Evolutionary conservation across 2,113 vertebrate species (phyloP), one percentile per base, ranked within the genome.

Genomic region (Tragelaphus buxtoni): DNA sequence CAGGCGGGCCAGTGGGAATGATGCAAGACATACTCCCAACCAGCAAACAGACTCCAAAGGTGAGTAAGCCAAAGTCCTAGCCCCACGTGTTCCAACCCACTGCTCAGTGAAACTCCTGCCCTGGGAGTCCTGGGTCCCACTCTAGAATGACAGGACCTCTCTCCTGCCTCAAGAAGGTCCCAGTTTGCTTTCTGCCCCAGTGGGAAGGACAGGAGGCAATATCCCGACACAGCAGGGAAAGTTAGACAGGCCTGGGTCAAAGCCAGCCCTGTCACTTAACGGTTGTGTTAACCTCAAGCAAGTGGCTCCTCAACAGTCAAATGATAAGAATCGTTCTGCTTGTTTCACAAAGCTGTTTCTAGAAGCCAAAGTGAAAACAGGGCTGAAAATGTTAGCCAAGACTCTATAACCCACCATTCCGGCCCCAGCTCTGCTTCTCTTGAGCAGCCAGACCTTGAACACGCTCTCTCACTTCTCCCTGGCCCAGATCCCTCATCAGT

Each of bases 1-100:
- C 1, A 30, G 24, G 24, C 5, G 9, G 17, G n/a, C 30, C 10
- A 4, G n/a, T 12, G 35, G 35, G 13, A 4, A 5, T 0, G 17
- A 55, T 0, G 7, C 3, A 39, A n/a, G 47, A 16, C 30, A 2
- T 1, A 5, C 28, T 22, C 53, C 5, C 60, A 12, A 4, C 14
- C 72, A 53, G 42, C 63, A 60, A n/a, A 18, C 3, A 13, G 45
- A 20, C 1, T 32, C 18, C 18, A 32, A 20, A 63, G 8, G 8
- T 4, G 5, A n/a, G 35, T 2, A 51, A 51, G 53, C 45, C 18
- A 20, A 47, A 49, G 65, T 20, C 49, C 89, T 45, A 24, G 47
- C 79, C 51, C 60, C 0, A 1, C 10, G 20, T 22, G 42, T n/a
- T 87, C 83, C 72, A 39, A 51, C 28, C 47, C 45, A 16, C 18